Base-by-base conservation (phyloP, 2,888 invertebrate species). In the Hedychridium roseum region DNA sequence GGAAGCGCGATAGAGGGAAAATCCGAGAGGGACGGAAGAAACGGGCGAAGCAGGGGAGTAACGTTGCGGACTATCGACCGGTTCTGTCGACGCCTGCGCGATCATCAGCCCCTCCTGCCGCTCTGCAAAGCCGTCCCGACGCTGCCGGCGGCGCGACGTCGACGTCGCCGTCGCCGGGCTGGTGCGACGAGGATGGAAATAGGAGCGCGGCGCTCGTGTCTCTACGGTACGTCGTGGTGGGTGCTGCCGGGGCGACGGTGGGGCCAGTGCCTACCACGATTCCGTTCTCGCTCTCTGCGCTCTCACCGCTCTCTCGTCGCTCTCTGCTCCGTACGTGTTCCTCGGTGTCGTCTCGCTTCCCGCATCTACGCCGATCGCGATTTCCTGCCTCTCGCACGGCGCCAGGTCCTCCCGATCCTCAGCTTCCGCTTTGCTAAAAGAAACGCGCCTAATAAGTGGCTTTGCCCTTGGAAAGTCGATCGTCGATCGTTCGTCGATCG, bases 41-140 rank as follows among this genome's bases (percentile, higher is more conserved):
- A 31, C 3, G 15, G 18, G 14, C 1, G 2, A 7, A 2, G 3
- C 6, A 16, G 54, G 51, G 51, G 46, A 51, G 55, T 59, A 62
- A 60, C 58, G 64, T 64, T 76, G 77, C 77, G 76, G 77, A 76
- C 72, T 77, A 76, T 76, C 76, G 77, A 76, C 74, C 76, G 70
- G 67, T 55, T 50, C 28, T 44, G 53, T 39, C 28, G 43, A 62
- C 72, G 74, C 74, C 61, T 72, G 75, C 77, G 77, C 72, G 45
- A 30, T 37, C 40, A 48, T 50, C 55, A 57, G 64, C 54, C 56
- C 64, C 64, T 55, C 57, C 58, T 63, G 54, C 50, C 48, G 34
- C 48, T 31, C 31, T 11, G 27, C 39, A 39, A 30, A 27, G 12
- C 39, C 39, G 63, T 66, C 68, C 47, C 60, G 65, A 70, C 73